Conservation (phyloP, 2,888 invertebrate genomes). For the Eilema griseolum region DNA sequence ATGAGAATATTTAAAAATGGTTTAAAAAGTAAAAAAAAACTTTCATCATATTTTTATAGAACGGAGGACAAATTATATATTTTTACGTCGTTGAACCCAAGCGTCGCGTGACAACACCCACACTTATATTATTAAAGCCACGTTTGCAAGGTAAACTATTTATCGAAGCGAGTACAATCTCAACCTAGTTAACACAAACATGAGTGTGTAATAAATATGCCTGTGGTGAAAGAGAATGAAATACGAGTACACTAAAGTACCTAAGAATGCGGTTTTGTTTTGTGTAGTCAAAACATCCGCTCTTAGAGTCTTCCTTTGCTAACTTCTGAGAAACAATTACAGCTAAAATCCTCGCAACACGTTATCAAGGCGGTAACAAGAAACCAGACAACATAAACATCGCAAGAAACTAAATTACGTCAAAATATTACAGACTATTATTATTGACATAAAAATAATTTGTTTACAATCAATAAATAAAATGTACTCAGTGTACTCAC, state of each 20-base stretch:
- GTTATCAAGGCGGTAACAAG: not conserved
- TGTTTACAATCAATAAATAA: slow-evolving; percentile 4
- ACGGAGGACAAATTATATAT: not conserved
- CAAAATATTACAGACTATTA: not conserved
- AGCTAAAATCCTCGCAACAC: not conserved
- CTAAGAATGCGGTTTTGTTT: not conserved
- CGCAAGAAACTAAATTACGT: not conserved
- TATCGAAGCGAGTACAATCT: slow-evolving; percentile 3
- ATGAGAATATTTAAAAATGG: not conserved
- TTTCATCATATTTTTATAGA: not conserved
- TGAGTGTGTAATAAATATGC: slow-evolving; percentile 1
- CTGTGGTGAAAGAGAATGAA: not conserved
- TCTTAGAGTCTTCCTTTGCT: not conserved
- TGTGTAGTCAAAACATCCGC: not conserved
- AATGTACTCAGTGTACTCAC: slow-evolving; percentile 35
- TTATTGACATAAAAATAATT: not conserved
- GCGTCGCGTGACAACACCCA: slow-evolving; percentile 4
- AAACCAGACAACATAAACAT: slow-evolving; percentile 6
- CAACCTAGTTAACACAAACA: not conserved
- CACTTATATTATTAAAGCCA: slow-evolving; percentile 8
- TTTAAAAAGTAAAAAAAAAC: not conserved
- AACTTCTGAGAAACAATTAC: slow-evolving; percentile 3
- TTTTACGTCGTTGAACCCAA: slow-evolving; percentile 8
- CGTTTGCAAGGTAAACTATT: slow-evolving; percentile 9
- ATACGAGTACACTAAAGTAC: not conserved